These are phyloP conservation scores for Heliocidaris erythrogramma DNA, from an alignment of 35 echinoderm and acorn worm species.

Conservation along the genomic window DNA sequence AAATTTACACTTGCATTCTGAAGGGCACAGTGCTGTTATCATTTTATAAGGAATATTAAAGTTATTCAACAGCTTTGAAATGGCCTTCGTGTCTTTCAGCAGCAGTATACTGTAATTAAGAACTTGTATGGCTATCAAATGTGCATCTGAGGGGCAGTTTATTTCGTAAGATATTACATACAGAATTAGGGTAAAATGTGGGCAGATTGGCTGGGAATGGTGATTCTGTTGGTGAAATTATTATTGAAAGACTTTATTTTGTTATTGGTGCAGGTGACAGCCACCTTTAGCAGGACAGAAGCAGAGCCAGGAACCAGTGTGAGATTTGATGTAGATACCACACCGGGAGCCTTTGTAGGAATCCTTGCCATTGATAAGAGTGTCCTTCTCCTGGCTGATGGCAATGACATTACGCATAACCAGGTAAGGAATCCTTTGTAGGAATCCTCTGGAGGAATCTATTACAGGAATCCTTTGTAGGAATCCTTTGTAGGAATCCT, in stretches of 20 bases:
- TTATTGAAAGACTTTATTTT: not conserved
- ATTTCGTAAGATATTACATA: too few species aligned
- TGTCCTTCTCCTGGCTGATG: slow-evolving; percentile 77
- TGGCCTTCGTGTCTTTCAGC: too few species aligned
- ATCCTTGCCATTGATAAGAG: slow-evolving; percentile 92
- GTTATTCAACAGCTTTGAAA: too few species aligned
- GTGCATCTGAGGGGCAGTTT: too few species aligned
- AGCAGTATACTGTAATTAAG: too few species aligned
- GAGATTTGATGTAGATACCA: slow-evolving; percentile 68
- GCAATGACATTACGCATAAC: slow-evolving; percentile 94
- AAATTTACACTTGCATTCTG: too few species aligned
- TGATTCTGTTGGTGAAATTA: not conserved
- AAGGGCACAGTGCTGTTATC: too few species aligned
- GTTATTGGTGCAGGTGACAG: slow-evolving; percentile 51
- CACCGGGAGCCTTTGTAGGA: slow-evolving; percentile 63
- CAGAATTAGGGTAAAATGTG: too few species aligned
- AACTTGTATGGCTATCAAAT: too few species aligned
- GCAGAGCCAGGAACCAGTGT: slow-evolving; percentile 78
- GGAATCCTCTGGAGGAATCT: not conserved
- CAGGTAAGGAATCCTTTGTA: slow-evolving; percentile 52
- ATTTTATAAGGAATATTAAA: too few species aligned
- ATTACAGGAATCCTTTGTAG: not conserved
- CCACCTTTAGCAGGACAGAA: slow-evolving; percentile 58
- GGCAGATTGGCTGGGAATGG: not conserved
- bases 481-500: not conserved